phyloP scores from a whole-genome alignment of 2,113 vertebrate genomes.

The Struthio camelus region DNA sequence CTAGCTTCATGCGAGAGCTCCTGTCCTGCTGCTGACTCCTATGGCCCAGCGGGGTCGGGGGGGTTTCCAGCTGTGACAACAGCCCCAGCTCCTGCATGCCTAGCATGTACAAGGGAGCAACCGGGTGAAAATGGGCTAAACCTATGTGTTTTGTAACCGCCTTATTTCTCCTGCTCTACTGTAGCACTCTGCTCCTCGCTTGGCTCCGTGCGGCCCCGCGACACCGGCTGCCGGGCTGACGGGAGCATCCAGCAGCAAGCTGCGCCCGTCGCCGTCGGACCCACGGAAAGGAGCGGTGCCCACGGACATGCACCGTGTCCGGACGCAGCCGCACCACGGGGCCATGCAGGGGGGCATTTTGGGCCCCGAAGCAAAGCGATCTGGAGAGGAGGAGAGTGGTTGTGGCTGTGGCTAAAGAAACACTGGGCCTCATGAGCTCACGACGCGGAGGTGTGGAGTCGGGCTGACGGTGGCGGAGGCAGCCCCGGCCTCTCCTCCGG shows the following conservation, averaged over 20 bases:
- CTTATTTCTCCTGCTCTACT: too few species aligned
- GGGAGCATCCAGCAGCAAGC: too few species aligned
- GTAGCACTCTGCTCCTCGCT: background rate
- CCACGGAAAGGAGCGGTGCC: too few species aligned
- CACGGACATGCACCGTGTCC: rapidly evolving
- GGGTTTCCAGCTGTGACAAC: too few species aligned
- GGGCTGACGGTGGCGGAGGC: background rate
- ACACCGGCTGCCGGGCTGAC: background rate
- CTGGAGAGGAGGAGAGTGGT: background rate
- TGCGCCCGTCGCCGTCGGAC: too few species aligned
- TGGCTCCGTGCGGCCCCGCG: background rate
- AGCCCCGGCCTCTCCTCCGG: background rate
- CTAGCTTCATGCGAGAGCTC: background rate
- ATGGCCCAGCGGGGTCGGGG: background rate
- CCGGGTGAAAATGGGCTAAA: background rate
- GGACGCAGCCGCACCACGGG: background rate
- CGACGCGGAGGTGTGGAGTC: background rate
- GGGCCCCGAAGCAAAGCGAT: background rate
- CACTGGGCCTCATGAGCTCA: rapidly evolving
- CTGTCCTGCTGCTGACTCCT: background rate
- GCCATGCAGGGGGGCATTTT: background rate
- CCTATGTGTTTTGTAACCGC: background rate
- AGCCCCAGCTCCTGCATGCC: rapidly evolving
- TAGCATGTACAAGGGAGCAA: background rate
- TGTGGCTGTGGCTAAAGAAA: background rate